A percentile compares a stretch with the other conserved stretches of the same genome.
Evolutionary conservation across 2,888 invertebrate species (phyloP).

Genomic region (Melieria picta): DNA sequence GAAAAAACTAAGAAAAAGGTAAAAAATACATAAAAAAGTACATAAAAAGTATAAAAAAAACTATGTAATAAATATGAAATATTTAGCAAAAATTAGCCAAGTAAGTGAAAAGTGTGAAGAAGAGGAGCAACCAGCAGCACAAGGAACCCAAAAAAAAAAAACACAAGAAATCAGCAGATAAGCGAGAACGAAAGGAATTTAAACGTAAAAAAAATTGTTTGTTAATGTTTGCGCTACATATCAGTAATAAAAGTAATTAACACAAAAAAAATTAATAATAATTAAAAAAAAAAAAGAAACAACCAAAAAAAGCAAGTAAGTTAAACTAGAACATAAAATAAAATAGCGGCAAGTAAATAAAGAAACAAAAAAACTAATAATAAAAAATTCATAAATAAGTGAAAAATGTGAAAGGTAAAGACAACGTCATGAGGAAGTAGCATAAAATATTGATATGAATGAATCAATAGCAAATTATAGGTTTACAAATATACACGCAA

Average conservation of each 20-base stretch:
- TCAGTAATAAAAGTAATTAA: slow-evolving; percentile 49
- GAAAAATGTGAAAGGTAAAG: too few species aligned
- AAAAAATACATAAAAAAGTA: slow-evolving; percentile 8
- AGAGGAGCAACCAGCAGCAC: too few species aligned
- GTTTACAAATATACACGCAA: too few species aligned
- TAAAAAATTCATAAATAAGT: neutral
- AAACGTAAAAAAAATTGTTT: slow-evolving; percentile 61
- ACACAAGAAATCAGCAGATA: slow-evolving; percentile 36
- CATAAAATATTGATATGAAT: too few species aligned
- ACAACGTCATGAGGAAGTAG: too few species aligned
- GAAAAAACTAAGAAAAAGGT: slow-evolving; percentile 26
- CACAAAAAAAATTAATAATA: neutral
- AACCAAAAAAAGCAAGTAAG: slow-evolving; percentile 21
- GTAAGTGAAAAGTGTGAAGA: neutral
- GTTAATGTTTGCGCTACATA: slow-evolving; percentile 67
- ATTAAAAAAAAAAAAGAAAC: neutral
- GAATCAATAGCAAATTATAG: too few species aligned
- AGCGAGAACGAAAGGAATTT: neutral
- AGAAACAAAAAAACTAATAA: slow-evolving; percentile 3
- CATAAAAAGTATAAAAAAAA: neutral
- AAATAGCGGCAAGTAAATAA: slow-evolving; percentile 30
- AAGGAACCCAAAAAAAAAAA: slow-evolving; percentile 1
- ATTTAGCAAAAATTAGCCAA: too few species aligned
- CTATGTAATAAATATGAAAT: too few species aligned
- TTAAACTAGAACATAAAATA: slow-evolving; percentile 40